Evolutionary conservation across 2,888 invertebrate species (phyloP).

Genomic region (Parasteatoda lunata): DNA sequence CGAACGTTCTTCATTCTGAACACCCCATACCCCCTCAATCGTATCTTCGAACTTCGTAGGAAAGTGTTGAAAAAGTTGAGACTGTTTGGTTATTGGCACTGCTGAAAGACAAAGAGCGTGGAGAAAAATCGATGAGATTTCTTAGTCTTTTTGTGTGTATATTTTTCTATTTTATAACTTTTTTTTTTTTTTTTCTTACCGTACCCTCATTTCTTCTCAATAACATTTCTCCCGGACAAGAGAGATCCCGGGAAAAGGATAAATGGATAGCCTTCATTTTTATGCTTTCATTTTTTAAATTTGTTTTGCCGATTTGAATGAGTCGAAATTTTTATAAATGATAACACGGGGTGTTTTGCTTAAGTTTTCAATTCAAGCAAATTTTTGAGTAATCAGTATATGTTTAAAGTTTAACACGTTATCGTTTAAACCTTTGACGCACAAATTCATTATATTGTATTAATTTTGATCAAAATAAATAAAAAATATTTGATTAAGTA

Average conservation of each 20-base stretch:
- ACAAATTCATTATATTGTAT: no score
- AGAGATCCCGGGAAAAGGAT: constrained; percentile 33
- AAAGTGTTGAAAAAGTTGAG: constrained; percentile 41
- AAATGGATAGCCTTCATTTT: constrained; percentile 33
- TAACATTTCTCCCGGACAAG: constrained; percentile 56
- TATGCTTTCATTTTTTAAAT: constrained; percentile 8
- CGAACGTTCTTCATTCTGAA: neutral
- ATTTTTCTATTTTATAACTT: constrained; percentile 21
- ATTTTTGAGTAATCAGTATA: no score
- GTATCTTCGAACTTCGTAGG: neutral
- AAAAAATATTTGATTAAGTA: no score
- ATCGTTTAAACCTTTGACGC: no score
- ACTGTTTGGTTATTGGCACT: constrained; percentile 62
- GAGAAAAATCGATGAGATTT: constrained; percentile 57
- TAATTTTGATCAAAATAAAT: no score
- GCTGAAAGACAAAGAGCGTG: constrained; percentile 60
- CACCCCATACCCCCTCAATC: neutral
- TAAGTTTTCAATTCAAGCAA: no score
- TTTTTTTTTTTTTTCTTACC: constrained; percentile 38
- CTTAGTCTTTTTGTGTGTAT: constrained; percentile 23
- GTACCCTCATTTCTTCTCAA: constrained; percentile 26
- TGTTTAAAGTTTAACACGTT: no score
- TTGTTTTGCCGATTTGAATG: neutral
- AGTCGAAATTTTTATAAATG: no score
- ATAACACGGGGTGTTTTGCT: no score